Base-by-base conservation (phyloP, 2,888 invertebrate species). In the Drosophila peninsularis region DNA sequence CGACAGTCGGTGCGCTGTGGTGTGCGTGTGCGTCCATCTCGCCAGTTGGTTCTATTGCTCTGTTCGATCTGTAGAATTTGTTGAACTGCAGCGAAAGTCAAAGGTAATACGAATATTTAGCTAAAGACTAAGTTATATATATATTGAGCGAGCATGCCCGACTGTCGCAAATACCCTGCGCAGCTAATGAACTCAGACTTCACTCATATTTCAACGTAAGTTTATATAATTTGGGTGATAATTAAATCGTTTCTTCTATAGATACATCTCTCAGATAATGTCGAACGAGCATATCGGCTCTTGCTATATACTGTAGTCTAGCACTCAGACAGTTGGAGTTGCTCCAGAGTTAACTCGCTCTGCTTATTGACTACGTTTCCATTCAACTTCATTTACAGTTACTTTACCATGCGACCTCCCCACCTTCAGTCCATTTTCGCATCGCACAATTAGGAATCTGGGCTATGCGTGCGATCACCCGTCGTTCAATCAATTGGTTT, bases 21-120 rank as follows among this genome's bases (percentile, higher is more conserved):
- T 91, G 90, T 55, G 90, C 91, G 65, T 92, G 91, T 67, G 61
- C 47, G 76, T 92, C 92, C 92, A 92, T 92, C 41, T 58, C 27
- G 32, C 17, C 24, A 54, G 21, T 41, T 34, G 41, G 0, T 36
- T 42, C 24, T 58, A 30, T 30, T 41, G 34, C 10, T 50, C 10
- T 32, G 3, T 30, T 11, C 24, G 34, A 45, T 52, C 21, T 30
- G 10, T 21, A 39, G 37, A 62, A 19, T 34, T 5, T 42, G 27
- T 39, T 57, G 34, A 62, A 53, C 53, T 77, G 44, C 27, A 50
- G 60, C 45, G 63, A 79, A 63, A 79, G 62, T 68, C 36, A 21
- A 45, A 27, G 47, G 19, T 9, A 30, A 44, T 53, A 54, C 53
- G 36, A 44, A 55, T 52, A 60, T 42, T 55, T 36, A 49, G 32